Percentiles rank a stretch among this genome's conserved stretches.
Evolutionary conservation across 1,140 invertebrate species (phyloP).

Genomic region (Drosophila ironensis): DNA sequence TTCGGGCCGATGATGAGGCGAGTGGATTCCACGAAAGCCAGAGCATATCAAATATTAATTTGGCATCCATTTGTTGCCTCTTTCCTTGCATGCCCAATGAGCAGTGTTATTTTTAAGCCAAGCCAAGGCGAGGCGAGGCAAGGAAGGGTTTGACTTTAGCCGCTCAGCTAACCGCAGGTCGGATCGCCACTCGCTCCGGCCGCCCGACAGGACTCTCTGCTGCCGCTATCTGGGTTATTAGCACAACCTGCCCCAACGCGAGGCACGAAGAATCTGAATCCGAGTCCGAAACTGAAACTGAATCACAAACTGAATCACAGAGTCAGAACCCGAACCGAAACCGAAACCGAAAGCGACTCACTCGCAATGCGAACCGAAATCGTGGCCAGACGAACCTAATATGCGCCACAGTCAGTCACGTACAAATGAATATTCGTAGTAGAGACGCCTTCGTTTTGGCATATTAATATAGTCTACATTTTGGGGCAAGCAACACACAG

Average conservation of each 20-base stretch:
- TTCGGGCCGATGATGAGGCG: neutral
- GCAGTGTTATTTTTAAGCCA: conserved; percentile 35
- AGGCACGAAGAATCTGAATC: conserved; percentile 15
- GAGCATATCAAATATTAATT: conserved; percentile 66
- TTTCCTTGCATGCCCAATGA: conserved; percentile 68
- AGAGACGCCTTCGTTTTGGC: conserved; percentile 70
- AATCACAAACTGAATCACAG: no score
- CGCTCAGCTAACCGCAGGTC: conserved; percentile 21
- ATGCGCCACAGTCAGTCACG: conserved; percentile 77
- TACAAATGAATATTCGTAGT: conserved; percentile 78
- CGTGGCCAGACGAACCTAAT: conserved; percentile 61
- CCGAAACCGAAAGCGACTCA: neutral
- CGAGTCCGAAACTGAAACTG: conserved; percentile 6
- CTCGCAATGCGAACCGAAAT: neutral
- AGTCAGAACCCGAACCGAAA: neutral
- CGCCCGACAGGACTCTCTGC: neutral
- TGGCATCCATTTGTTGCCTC: conserved; percentile 47
- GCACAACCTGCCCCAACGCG: conserved; percentile 75
- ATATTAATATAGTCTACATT: conserved; percentile 79
- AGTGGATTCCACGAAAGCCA: conserved; percentile 3
- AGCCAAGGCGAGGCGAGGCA: no score
- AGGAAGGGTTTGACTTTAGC: neutral
- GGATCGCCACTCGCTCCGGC: conserved; percentile 29
- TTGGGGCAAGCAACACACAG: conserved; percentile 36
- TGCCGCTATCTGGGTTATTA: conserved; percentile 72